These are phyloP conservation scores for Callaeas wilsoni DNA, from an alignment of 2,113 vertebrate species.

Conservation along the genomic window DNA sequence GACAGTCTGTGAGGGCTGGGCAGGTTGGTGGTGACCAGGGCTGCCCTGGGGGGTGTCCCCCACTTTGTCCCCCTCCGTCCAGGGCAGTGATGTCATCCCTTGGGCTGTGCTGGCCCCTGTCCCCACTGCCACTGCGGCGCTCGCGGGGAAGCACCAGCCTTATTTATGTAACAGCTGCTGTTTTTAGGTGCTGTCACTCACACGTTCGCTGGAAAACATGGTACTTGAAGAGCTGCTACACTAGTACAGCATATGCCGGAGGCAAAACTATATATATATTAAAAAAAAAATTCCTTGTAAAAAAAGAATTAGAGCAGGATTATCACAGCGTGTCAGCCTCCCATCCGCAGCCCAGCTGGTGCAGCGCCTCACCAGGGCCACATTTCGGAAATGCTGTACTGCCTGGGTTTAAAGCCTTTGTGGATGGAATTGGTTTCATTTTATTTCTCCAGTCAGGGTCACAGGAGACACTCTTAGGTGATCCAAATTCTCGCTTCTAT, in stretches of 20 bases:
- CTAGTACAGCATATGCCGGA: not conserved
- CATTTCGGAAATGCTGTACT: not conserved
- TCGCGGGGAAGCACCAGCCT: not conserved
- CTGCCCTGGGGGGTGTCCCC: not conserved
- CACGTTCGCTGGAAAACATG: not conserved
- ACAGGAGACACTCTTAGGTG: not conserved
- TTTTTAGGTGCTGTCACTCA: conserved; percentile 27
- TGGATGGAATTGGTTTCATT: not conserved
- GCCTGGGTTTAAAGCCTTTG: not conserved
- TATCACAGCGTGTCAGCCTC: not conserved
- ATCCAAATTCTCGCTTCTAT: not conserved
- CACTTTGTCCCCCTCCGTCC: not conserved
- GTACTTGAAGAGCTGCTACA: conserved; percentile 3
- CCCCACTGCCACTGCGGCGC: fast-evolving
- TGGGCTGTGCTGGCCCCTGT: not conserved
- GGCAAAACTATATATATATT: conserved; percentile 35
- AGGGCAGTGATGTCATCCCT: not conserved
- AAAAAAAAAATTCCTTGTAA: not conserved
- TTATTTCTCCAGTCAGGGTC: not conserved
- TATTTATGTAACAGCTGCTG: conserved; percentile 32
- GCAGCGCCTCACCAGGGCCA: not conserved
- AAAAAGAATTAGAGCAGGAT: conserved; percentile 13
- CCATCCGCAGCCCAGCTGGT: fast-evolving
- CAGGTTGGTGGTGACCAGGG: not conserved
- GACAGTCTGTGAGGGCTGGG: not conserved